phyloP scores from a whole-genome alignment of 2,797 vertebrate species.

The Acanthurus leucopareius region DNA sequence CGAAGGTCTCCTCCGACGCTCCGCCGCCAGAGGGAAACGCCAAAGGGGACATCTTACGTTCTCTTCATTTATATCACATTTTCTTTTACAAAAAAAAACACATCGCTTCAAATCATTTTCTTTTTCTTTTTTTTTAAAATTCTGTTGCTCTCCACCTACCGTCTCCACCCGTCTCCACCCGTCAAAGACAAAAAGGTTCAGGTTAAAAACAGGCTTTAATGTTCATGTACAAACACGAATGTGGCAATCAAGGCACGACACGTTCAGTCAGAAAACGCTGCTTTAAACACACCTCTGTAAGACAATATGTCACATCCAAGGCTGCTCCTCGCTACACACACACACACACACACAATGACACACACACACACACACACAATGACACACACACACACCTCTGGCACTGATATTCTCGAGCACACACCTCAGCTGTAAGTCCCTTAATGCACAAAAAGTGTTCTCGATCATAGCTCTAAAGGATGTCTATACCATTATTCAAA shows the following conservation, averaged over 20 bases:
- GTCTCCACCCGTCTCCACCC: not conserved
- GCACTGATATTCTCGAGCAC: conserved; percentile 35
- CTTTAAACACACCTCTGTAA: conserved; percentile 36
- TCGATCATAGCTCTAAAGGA: conserved; percentile 70
- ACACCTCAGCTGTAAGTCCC: conserved; percentile 48
- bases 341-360: conserved; percentile 17
- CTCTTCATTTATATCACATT: conserved; percentile 48
- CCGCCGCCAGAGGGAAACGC: conserved; percentile 59
- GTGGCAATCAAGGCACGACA: conserved; percentile 22
- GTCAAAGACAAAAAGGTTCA: conserved; percentile 38
- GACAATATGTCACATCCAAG: conserved; percentile 49
- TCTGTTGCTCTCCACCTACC: conserved; percentile 8
- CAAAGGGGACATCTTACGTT: conserved; percentile 71
- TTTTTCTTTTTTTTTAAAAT: not conserved
- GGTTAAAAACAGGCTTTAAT: conserved; percentile 58
- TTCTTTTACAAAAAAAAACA: not conserved
- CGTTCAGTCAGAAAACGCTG: not conserved
- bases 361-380: not conserved
- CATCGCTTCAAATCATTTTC: conserved; percentile 53
- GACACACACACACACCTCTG: conserved; percentile 1
- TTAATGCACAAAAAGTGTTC: conserved; percentile 66
- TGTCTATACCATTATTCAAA: conserved; percentile 77
- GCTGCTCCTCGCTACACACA: conserved; percentile 45
- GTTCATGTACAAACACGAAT: conserved; percentile 29
- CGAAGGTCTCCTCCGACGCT: conserved; percentile 49